Evolutionary conservation across 2,113 vertebrate genomes (phyloP), one percentile per base, ranked within the genome.

Genomic region (Coregonus clupeaformis): DNA sequence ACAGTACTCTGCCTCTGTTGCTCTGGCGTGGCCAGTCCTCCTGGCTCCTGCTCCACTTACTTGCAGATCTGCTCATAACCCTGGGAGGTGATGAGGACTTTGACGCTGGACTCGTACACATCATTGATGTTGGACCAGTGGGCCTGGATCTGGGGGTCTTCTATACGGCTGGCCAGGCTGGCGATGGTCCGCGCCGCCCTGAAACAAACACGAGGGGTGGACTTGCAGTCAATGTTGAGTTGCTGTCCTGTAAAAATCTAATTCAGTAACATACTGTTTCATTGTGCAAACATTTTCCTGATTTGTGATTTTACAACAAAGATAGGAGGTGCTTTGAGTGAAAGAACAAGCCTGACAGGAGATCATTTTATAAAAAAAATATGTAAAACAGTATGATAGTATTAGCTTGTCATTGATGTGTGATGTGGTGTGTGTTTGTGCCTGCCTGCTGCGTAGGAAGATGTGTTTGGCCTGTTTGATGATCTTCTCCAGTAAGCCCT

Each of bases 41-140:
- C 52, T 42, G 52, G 20, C 24, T 47, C 16, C 25, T 27, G 4
- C 1, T 49, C 60, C 14, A 94, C 98, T 93, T 91, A 99, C 98
- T 99, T 99, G 98, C 97, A 99, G 88, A 99, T 99, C 84, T 99
- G 98, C 82, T 99, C 97, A 12, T 99, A 99, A 73, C 97, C 97
- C 88, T 99, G 97, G 4, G 98, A 99, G 1, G 98, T 99, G 86
- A 99, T 98, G 77, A 99, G 93, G 71, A 99, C 97, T 86, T 99
- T 99, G 71, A 99, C 97, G 16, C 97, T 98, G 65, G 98, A 99
- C 84, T 99, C 98, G 13, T 97, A 99, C 73, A 98, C 97, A 4
- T 99, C 95, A 25, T 97, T 99, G 76, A 99, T 99, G 82, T 98
- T 99, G 69, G 98, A 99, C 97, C 98, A 99, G 72, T 99, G 98